Evolutionary conservation across 2,797 vertebrate species (phyloP).

Genomic region (Sternotherus odoratus): DNA sequence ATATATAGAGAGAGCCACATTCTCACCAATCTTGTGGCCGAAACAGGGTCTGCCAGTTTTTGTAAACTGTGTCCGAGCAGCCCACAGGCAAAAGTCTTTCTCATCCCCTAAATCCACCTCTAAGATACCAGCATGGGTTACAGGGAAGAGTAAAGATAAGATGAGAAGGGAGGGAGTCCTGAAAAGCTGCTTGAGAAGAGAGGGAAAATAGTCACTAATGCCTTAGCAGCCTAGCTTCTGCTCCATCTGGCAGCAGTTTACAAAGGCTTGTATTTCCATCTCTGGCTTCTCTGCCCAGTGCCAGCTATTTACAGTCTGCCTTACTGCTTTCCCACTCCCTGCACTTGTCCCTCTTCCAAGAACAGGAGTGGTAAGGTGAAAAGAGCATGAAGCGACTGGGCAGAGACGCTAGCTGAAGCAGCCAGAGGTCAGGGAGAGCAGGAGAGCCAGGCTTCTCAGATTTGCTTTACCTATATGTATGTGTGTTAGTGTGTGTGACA

Average conservation of each 20-base stretch:
- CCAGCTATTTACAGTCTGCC: background rate
- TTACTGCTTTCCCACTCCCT: background rate
- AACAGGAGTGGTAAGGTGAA: background rate
- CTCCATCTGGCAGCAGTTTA: fast-evolving
- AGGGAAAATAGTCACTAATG: background rate
- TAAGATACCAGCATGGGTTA: fast-evolving
- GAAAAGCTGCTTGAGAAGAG: background rate
- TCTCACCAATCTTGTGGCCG: background rate
- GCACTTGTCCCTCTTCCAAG: background rate
- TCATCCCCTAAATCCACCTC: constrained; percentile 9
- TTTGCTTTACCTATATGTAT: background rate
- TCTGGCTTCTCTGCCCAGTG: background rate
- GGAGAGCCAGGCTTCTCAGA: background rate
- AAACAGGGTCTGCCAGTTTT: background rate
- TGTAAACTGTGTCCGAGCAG: background rate
- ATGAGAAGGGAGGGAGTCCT: background rate
- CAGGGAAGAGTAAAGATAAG: fast-evolving
- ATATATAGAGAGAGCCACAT: constrained; percentile 5
- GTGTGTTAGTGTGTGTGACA: constrained; percentile 1
- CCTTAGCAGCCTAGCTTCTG: background rate
- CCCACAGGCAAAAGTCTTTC: background rate
- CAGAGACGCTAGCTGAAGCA: background rate
- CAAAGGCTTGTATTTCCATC: background rate
- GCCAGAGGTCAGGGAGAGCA: background rate
- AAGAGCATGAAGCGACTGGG: background rate